A percentile compares a stretch with the other conserved stretches of the same genome.
phyloP scores from a whole-genome alignment of 2,113 vertebrate genomes.

The Rhombomys opimus region DNA sequence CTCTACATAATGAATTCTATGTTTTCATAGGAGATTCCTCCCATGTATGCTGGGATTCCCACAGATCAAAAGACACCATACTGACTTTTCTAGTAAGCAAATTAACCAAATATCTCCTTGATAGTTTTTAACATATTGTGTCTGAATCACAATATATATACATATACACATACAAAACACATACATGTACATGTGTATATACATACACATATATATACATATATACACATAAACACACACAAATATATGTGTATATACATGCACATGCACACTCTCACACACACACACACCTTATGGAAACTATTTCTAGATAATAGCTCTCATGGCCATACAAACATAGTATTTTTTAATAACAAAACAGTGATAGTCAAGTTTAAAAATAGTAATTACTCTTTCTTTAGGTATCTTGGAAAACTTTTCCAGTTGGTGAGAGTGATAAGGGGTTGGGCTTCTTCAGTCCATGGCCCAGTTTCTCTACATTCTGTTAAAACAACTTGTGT shows the following conservation, averaged over 20 bases:
- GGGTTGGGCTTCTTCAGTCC: neutral
- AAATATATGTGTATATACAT: fast-evolving
- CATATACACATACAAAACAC: neutral
- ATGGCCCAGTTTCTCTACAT: neutral
- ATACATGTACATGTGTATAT: neutral
- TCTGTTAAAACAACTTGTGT: slow-evolving; percentile 70
- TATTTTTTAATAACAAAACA: slow-evolving; percentile 26
- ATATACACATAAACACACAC: neutral
- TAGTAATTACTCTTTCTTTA: neutral
- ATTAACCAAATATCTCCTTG: slow-evolving; percentile 1
- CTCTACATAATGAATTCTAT: neutral
- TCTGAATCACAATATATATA: neutral
- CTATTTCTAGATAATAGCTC: neutral
- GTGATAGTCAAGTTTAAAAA: neutral
- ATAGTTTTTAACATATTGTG: slow-evolving; percentile 10
- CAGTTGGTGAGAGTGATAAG: neutral
- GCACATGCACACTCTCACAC: neutral
- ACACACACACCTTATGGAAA: neutral
- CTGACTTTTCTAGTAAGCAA: neutral
- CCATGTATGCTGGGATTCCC: neutral
- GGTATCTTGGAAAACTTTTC: slow-evolving; percentile 2
- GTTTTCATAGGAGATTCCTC: neutral
- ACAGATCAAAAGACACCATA: neutral
- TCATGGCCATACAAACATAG: neutral
- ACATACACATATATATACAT: neutral